These are phyloP conservation scores for Thryonomys swinderianus DNA, from an alignment of 2,113 vertebrate genomes.

Conservation along the genomic window DNA sequence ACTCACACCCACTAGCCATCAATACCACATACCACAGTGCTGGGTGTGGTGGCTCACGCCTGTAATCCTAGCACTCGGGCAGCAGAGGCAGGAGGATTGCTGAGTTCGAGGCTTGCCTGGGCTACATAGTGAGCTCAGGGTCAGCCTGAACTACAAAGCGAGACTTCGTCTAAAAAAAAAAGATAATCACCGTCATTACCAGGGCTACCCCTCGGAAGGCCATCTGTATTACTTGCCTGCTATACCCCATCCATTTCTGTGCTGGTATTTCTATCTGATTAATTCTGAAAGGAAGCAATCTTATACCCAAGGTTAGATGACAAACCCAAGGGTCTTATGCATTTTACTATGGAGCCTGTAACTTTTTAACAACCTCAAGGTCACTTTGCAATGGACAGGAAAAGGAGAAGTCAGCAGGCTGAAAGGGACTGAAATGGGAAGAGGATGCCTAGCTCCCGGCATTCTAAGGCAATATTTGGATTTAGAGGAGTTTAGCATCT, in stretches of 20 bases:
- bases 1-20: too few relatives aligned
- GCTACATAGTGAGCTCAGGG: too few relatives aligned
- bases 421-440: not conserved
- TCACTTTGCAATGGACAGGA: not conserved
- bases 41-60: too few relatives aligned
- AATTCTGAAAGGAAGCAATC: not conserved
- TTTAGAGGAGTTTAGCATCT: not conserved
- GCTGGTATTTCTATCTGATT: not conserved
- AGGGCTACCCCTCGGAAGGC: fast-evolving
- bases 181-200: not conserved
- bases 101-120: too few relatives aligned
- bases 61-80: too few relatives aligned
- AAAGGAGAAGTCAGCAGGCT: not conserved
- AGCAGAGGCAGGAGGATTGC: too few relatives aligned
- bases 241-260: not conserved
- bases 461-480: not conserved
- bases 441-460: not conserved
- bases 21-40: too few relatives aligned
- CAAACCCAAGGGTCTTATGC: not conserved
- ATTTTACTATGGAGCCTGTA: not conserved
- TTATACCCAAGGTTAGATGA: not conserved
- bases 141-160: too few relatives aligned
- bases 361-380: not conserved
- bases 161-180: too few relatives aligned
- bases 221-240: fast-evolving